phyloP scores from a whole-genome alignment of 2,888 invertebrate genomes.

The Teleiodes luculella region DNA sequence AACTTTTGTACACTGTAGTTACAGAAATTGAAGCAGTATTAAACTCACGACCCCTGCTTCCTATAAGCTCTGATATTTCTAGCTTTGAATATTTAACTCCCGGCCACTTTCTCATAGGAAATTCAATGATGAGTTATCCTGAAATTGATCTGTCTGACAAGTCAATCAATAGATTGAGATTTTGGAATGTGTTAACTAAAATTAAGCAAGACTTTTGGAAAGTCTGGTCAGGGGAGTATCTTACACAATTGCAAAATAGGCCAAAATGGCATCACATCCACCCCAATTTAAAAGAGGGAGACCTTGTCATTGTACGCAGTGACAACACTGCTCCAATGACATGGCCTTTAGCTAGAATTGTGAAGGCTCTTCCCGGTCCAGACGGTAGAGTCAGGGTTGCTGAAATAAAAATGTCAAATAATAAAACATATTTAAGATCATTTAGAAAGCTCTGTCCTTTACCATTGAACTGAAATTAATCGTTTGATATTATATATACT shows the following conservation, averaged over 20 bases:
- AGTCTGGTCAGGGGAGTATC: constrained; percentile 19
- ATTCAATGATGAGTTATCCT: constrained; percentile 17
- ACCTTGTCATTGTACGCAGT: constrained; percentile 13
- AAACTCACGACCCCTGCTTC: constrained; percentile 17
- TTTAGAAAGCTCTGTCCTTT: no score
- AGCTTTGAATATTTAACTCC: constrained; percentile 20
- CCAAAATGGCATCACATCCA: constrained; percentile 17
- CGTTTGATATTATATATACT: no score
- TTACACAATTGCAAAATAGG: constrained; percentile 19
- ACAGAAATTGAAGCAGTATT: constrained; percentile 17
- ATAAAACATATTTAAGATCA: constrained; percentile 6
- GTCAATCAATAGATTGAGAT: constrained; percentile 19
- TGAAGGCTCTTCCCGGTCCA: constrained; percentile 12
- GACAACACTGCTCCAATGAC: constrained; percentile 11
- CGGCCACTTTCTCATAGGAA: constrained; percentile 21
- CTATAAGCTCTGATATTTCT: constrained; percentile 12
- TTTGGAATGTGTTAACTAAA: constrained; percentile 17
- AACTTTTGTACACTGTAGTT: constrained; percentile 19
- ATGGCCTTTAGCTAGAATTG: constrained; percentile 18
- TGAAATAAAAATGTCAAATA: constrained; percentile 9
- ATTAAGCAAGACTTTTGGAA: constrained; percentile 25
- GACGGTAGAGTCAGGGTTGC: constrained; percentile 18
- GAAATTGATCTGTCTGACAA: constrained; percentile 18
- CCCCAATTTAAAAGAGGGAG: constrained; percentile 18
- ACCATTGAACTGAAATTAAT: no score